Evolutionary conservation across 2,797 vertebrate genomes (phyloP), one percentile per base, ranked within the genome.

Genomic region (Phyllotis vaccarum): DNA sequence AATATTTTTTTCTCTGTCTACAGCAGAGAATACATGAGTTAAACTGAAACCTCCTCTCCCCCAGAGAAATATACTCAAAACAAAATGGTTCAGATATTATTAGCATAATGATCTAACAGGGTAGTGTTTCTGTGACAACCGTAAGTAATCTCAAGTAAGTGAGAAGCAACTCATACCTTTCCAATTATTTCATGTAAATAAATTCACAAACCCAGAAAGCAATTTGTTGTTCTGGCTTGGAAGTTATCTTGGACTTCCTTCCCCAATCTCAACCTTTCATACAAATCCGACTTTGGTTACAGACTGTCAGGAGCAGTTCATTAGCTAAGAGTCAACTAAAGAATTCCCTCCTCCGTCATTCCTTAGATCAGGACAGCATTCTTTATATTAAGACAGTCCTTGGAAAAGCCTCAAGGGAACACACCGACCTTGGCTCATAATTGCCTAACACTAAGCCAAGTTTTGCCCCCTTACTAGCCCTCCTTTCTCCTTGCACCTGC

Each of bases 1-100:
- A 95, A 72, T 80, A 34, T 14, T 89, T 90, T 85, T 56, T 46
- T 60, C 13, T 86, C 34, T 72, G 37, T 89, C 49, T 60, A 81
- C 81, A 90, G 78, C 14, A 56, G 78, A 91, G 66, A 81, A 81
- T 93, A 40, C 24, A 56, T 87, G 16, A 46, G 80, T 93, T 87
- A 72, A 93, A 7, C 34, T 22, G 46, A 90, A 68, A 68, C 72
- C 88, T 90, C 76, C 52, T 86, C 90, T 95, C 40, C 68, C 46
- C 52, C 70, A n/a, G 27, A 93, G 68, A 85, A 13, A 91, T 3
- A 89, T 8, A 82, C 0, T 58, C 29, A 87, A 81, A 90, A 86
- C 64, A 64, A 90, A 95, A 56, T 78, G 49, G 49, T 79, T 89
- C 58, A 75, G n/a, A 24, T 89, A 81, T 72, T 82, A 72, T 70